A percentile compares a stretch with the other conserved stretches of the same genome.
These are phyloP conservation scores for Tetrao urogallus DNA, from an alignment of 2,113 vertebrate species.

Conservation along the genomic window DNA sequence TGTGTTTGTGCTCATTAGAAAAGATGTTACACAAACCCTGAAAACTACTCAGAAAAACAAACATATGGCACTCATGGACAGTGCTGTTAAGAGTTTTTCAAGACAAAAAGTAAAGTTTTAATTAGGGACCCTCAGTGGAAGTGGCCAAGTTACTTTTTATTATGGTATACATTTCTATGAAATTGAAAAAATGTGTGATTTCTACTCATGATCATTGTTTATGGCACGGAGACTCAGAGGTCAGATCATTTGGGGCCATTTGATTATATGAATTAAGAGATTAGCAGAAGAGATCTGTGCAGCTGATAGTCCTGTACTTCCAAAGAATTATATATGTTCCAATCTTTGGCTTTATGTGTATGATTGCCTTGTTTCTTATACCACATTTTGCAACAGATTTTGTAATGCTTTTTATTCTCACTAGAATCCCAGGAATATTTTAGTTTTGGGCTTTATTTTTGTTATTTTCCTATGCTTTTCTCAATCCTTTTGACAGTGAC, in stretches of 20 bases:
- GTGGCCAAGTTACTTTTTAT: background rate
- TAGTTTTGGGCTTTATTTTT: background rate
- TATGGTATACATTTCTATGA: background rate
- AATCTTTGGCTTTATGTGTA: background rate
- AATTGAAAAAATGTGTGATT: background rate
- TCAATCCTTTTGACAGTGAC: background rate
- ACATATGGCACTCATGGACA: background rate
- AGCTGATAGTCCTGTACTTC: background rate
- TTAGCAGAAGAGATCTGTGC: background rate
- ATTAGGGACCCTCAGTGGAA: background rate
- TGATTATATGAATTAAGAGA: background rate
- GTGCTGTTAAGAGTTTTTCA: background rate
- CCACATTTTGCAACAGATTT: background rate
- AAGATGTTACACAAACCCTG: background rate
- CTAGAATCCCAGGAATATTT: background rate
- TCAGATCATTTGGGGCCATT: background rate
- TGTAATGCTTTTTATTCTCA: background rate
- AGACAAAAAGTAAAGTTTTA: background rate
- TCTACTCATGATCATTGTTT: background rate
- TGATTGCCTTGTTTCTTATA: background rate
- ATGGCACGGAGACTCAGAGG: background rate
- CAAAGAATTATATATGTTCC: background rate
- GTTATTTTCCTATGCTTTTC: background rate
- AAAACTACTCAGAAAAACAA: background rate
- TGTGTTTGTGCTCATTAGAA: background rate